Evolutionary conservation across 2,797 vertebrate genomes (phyloP).

Genomic region (Myoxocephalus aenaeus): DNA sequence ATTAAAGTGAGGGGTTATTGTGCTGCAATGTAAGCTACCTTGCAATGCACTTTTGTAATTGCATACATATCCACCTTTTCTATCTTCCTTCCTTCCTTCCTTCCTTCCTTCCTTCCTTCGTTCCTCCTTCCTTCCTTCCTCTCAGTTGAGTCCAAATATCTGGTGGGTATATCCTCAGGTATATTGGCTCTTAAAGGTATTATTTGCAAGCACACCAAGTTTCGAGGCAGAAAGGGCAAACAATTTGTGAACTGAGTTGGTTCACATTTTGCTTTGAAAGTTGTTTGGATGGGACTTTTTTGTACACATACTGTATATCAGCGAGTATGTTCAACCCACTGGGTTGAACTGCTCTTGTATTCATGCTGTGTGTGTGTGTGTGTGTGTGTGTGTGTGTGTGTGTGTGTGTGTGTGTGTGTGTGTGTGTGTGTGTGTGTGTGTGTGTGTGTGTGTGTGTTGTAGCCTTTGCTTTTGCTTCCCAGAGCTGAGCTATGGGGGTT

Average conservation of each 20-base stretch:
- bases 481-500: conserved; percentile 22
- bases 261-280: conserved; percentile 59
- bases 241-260: conserved; percentile 63
- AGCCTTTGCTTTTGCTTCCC: conserved; percentile 26
- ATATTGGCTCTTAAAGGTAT: conserved; percentile 32
- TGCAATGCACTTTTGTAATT: conserved; percentile 21
- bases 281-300: conserved; percentile 53
- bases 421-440: conserved; percentile 16
- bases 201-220: conserved; percentile 46
- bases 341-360: conserved; percentile 32
- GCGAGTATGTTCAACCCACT: conserved; percentile 39
- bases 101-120: background rate
- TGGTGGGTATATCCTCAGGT: conserved; percentile 37
- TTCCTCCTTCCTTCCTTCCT: background rate
- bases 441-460: conserved; percentile 2
- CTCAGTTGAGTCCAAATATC: conserved; percentile 19
- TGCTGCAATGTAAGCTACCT: conserved; percentile 9
- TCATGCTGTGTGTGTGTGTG: conserved; percentile 7
- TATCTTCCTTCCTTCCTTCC: background rate
- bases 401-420: background rate
- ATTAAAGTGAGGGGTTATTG: conserved; percentile 23
- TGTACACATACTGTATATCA: conserved; percentile 43
- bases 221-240: conserved; percentile 56
- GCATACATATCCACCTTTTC: background rate
- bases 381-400: conserved; percentile 7